Percentiles rank a stretch among this genome's conserved stretches.
Conservation (phyloP, 2,888 invertebrate species). For the Polyploca ridens region DNA sequence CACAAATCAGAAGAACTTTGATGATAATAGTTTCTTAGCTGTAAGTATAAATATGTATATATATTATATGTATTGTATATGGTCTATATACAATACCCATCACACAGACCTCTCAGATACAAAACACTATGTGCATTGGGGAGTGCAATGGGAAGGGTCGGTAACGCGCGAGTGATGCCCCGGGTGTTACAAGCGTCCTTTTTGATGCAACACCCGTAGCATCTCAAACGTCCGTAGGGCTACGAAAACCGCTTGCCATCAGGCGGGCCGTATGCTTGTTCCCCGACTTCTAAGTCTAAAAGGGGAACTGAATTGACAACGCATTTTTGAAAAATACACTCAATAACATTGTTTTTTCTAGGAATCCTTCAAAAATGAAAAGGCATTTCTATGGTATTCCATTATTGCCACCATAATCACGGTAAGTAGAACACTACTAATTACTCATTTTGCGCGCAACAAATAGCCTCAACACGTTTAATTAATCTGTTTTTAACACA, state of each 20-base stretch:
- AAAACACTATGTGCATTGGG: too few species aligned
- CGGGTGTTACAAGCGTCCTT: too few species aligned
- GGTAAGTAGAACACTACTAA: conserved; percentile 78
- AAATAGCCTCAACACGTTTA: background rate
- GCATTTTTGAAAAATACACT: background rate
- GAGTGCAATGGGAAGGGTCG: too few species aligned
- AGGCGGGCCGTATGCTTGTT: too few species aligned
- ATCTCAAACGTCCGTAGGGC: too few species aligned
- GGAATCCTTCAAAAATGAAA: conserved; percentile 93
- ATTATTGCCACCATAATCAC: conserved; percentile 95
- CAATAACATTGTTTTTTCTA: conserved; percentile 72
- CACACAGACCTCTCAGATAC: background rate
- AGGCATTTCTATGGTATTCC: conserved; percentile 92
- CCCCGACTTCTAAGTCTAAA: too few species aligned
- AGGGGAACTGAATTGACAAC: too few species aligned
- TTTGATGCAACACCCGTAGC: too few species aligned
- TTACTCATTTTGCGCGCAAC: background rate
- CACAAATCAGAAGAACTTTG: conserved; percentile 76
- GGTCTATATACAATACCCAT: too few species aligned
- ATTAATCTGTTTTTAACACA: background rate
- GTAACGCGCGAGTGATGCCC: too few species aligned
- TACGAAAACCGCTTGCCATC: too few species aligned
- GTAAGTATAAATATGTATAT: conserved; percentile 50
- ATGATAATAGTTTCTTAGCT: conserved; percentile 58
- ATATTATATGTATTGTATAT: conserved; percentile 4